phyloP scores from a whole-genome alignment of 2,797 vertebrate genomes.

The Threskiornis aethiopicus region DNA sequence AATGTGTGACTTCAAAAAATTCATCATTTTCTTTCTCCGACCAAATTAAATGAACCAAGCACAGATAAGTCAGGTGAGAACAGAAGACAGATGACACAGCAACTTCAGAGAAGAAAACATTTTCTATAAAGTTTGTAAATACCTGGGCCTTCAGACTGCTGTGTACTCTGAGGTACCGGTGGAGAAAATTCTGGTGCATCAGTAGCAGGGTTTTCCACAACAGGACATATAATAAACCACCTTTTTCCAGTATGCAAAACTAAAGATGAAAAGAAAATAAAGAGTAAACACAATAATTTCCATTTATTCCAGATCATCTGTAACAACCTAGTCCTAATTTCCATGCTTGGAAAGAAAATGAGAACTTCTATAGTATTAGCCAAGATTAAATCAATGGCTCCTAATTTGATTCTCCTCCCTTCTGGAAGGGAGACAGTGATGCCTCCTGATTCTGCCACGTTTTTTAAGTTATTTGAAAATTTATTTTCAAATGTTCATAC shows the following conservation, averaged over 20 bases:
- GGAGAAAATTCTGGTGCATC: conserved; percentile 80
- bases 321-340: background rate
- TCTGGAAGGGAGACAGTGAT: background rate
- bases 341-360: background rate
- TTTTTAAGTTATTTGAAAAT: background rate
- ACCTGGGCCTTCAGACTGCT: conserved; percentile 76
- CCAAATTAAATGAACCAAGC: background rate
- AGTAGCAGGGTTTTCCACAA: conserved; percentile 85
- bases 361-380: background rate
- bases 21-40: background rate
- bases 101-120: background rate
- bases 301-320: background rate
- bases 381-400: background rate
- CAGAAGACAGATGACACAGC: background rate
- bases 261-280: conserved; percentile 42
- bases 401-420: background rate
- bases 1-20: background rate
- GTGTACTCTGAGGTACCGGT: conserved; percentile 70
- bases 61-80: background rate
- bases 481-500: background rate
- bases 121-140: background rate
- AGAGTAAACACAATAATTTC: background rate
- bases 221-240: conserved; percentile 98
- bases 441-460: background rate
- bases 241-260: conserved; percentile 96